Percentiles rank a stretch among this genome's conserved stretches.
phyloP scores from a whole-genome alignment of 2,113 vertebrate genomes.

The Tragelaphus strepsiceros region DNA sequence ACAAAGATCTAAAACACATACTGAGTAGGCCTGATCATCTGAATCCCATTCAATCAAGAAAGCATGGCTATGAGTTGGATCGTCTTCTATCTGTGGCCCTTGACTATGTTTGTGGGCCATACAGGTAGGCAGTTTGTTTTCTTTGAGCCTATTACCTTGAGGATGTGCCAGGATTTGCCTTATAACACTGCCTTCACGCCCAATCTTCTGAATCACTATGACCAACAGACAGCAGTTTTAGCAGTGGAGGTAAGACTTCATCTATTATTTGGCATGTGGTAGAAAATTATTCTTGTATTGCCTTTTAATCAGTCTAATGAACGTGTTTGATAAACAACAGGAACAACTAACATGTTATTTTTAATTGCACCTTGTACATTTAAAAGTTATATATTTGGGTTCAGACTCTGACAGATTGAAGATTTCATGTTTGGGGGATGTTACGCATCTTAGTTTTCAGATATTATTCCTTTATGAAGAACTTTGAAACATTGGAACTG shows the following conservation, averaged over 20 bases:
- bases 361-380: background rate
- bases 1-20: background rate
- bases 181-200: constrained; percentile 99
- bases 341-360: constrained; percentile 21
- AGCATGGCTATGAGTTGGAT: constrained; percentile 78
- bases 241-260: constrained; percentile 94
- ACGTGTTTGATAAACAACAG: background rate
- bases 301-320: background rate
- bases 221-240: constrained; percentile 95
- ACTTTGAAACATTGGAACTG: background rate
- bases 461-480: constrained; percentile 18
- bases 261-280: background rate
- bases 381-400: too few species aligned
- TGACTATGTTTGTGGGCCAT: constrained; percentile 55
- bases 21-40: background rate
- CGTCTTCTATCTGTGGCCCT: constrained; percentile 67
- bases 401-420: background rate
- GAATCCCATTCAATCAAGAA: background rate
- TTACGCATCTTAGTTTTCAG: constrained; percentile 13
- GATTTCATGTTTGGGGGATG: background rate
- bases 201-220: constrained; percentile 96
- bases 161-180: constrained; percentile 96
- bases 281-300: background rate
- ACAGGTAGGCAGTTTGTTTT: constrained; percentile 90
- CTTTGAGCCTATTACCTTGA: constrained; percentile 93